phyloP scores from a whole-genome alignment of 2,888 invertebrate species.

The Chloroclystis v-ata region DNA sequence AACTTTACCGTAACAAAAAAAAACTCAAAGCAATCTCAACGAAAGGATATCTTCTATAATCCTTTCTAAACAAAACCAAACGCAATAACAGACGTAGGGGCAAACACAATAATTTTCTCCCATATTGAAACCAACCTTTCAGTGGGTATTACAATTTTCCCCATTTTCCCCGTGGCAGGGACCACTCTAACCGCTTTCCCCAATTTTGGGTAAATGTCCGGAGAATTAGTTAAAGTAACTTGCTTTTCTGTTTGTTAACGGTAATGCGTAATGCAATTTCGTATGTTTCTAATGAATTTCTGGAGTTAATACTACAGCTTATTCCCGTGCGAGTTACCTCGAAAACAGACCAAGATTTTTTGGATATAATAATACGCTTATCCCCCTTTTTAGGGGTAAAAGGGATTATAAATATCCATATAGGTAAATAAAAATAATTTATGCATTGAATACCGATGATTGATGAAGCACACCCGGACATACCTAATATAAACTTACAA shows the following conservation, averaged over 20 bases:
- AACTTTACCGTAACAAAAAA: neutral
- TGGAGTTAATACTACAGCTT: neutral
- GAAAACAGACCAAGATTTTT: no score
- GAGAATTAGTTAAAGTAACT: slow-evolving; percentile 41
- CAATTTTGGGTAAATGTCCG: slow-evolving; percentile 53
- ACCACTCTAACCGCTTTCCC: slow-evolving; percentile 47
- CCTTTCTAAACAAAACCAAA: slow-evolving; percentile 45
- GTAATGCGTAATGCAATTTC: slow-evolving; percentile 6
- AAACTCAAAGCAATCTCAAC: neutral
- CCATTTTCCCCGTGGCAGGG: slow-evolving; percentile 49
- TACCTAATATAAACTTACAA: no score
- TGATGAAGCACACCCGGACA: no score
- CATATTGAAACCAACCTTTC: slow-evolving; percentile 47
- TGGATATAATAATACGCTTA: no score
- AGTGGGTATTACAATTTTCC: slow-evolving; percentile 52
- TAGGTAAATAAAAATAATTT: no score
- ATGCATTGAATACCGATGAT: no score
- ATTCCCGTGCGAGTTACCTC: neutral
- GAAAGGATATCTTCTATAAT: slow-evolving; percentile 37
- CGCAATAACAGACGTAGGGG: slow-evolving; percentile 43
- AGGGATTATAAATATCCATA: no score
- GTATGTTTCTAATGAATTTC: neutral
- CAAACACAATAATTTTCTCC: slow-evolving; percentile 47
- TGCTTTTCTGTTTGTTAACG: slow-evolving; percentile 27
- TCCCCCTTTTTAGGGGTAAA: no score